Percentiles rank a stretch among this genome's conserved stretches.
Evolutionary conservation across 2,888 invertebrate species (phyloP).

Genomic region (Trichogramma evanescens): DNA sequence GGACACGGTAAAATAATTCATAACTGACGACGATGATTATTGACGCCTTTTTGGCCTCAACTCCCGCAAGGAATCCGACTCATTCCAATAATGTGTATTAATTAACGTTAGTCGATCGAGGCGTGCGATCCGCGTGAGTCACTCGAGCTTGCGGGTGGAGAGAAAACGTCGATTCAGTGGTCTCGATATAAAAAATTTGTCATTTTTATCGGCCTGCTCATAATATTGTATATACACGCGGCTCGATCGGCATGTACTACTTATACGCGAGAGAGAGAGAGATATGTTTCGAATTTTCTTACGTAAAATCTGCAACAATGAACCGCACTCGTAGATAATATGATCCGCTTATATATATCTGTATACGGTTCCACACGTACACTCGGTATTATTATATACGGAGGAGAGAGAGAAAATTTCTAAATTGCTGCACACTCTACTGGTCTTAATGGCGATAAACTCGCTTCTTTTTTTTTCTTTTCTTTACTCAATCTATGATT

Average conservation of each 20-base stretch:
- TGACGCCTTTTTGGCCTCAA: too few relatives aligned
- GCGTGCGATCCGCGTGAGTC: too few relatives aligned
- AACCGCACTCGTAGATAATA: constrained; percentile 24
- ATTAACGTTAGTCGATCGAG: too few relatives aligned
- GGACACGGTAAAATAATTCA: too few relatives aligned
- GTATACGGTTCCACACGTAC: constrained; percentile 29
- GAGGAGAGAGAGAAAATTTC: too few relatives aligned
- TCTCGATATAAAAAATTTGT: too few relatives aligned
- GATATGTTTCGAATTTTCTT: background rate
- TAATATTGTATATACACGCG: too few relatives aligned
- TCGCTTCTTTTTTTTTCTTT: constrained; percentile 4
- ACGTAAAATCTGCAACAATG: constrained; percentile 17
- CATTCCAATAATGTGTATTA: too few relatives aligned
- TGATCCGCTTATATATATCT: constrained; percentile 36
- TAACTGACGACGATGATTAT: too few relatives aligned
- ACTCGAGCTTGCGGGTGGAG: background rate
- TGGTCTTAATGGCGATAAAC: constrained; percentile 26
- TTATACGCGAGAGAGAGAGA: background rate
- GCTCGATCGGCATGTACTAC: too few relatives aligned
- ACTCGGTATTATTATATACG: background rate
- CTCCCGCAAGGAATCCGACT: too few relatives aligned
- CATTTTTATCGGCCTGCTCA: too few relatives aligned
- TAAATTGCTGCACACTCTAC: background rate
- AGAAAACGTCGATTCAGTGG: background rate
- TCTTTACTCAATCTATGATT: constrained; percentile 4